Percentiles rank a stretch among this genome's conserved stretches.
phyloP scores from a whole-genome alignment of 2,888 invertebrate genomes.

The Plusia festucae region DNA sequence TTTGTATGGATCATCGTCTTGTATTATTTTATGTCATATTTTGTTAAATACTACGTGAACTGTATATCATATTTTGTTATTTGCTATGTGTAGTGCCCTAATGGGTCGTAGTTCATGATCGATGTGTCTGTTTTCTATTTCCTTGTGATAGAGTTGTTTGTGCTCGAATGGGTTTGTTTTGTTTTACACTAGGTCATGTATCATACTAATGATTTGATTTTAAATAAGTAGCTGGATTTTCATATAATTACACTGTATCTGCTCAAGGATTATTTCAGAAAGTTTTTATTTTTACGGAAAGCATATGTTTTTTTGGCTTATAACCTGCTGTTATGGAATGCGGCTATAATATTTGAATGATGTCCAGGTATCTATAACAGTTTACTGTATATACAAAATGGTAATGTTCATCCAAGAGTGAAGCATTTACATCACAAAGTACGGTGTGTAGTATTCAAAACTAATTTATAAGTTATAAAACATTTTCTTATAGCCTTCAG shows the following conservation, averaged over 20 bases:
- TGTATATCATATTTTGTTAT: conserved; percentile 25
- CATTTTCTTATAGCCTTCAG: too few relatives aligned
- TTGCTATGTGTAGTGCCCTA: conserved; percentile 15
- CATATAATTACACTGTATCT: not conserved
- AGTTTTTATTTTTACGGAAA: too few relatives aligned
- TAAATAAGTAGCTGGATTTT: not conserved
- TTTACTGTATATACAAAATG: too few relatives aligned
- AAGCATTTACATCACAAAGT: too few relatives aligned
- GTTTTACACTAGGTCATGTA: not conserved
- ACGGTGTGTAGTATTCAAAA: too few relatives aligned
- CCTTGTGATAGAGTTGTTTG: not conserved
- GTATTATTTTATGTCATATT: conserved; percentile 19
- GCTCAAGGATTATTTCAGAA: too few relatives aligned
- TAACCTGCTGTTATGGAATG: too few relatives aligned
- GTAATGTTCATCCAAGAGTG: too few relatives aligned
- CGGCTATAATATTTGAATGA: too few relatives aligned
- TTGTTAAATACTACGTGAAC: conserved; percentile 28
- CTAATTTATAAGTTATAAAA: too few relatives aligned
- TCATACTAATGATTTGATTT: not conserved
- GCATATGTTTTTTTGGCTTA: too few relatives aligned
- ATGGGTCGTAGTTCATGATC: not conserved
- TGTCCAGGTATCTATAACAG: too few relatives aligned
- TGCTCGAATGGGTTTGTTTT: not conserved
- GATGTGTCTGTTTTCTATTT: conserved; percentile 6
- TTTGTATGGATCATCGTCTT: conserved; percentile 15